Percentiles rank a stretch among this genome's conserved stretches.
phyloP scores from a whole-genome alignment of 2,888 invertebrate species.

The Agrilus mali region DNA sequence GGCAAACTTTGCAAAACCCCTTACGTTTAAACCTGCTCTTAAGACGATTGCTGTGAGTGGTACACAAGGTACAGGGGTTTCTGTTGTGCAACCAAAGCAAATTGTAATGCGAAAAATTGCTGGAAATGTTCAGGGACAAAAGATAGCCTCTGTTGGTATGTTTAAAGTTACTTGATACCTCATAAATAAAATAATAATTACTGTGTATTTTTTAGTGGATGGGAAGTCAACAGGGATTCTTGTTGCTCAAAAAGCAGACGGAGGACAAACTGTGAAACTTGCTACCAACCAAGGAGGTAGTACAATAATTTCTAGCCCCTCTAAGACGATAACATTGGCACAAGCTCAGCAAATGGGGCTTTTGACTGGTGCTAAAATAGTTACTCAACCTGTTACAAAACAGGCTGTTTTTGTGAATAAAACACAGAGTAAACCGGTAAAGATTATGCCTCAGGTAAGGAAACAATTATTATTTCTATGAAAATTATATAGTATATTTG shows the following conservation, averaged over 20 bases:
- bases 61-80: slow-evolving; percentile 17
- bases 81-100: slow-evolving; percentile 25
- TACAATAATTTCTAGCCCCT: slow-evolving; percentile 27
- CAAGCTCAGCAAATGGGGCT: slow-evolving; percentile 53
- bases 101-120: slow-evolving; percentile 30
- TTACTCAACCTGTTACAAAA: slow-evolving; percentile 36
- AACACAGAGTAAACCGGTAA: slow-evolving; percentile 26
- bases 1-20: slow-evolving; percentile 27
- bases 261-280: slow-evolving; percentile 8
- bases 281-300: slow-evolving; percentile 17
- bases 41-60: slow-evolving; percentile 20
- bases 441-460: slow-evolving; percentile 26
- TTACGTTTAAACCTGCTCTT: slow-evolving; percentile 26
- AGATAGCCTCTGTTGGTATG: slow-evolving; percentile 10
- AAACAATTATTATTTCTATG: neutral
- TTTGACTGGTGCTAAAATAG: slow-evolving; percentile 36
- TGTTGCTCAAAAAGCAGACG: slow-evolving; percentile 24
- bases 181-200: neutral
- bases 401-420: slow-evolving; percentile 32
- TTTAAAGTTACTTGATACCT: neutral
- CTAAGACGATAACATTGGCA: slow-evolving; percentile 51
- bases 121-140: slow-evolving; percentile 11
- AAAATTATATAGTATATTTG: neutral
- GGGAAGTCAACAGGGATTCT: slow-evolving; percentile 15
- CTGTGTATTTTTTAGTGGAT: slow-evolving; percentile 1